Base-by-base conservation (phyloP, 2,888 invertebrate genomes). In the Xiphydria camelus region DNA sequence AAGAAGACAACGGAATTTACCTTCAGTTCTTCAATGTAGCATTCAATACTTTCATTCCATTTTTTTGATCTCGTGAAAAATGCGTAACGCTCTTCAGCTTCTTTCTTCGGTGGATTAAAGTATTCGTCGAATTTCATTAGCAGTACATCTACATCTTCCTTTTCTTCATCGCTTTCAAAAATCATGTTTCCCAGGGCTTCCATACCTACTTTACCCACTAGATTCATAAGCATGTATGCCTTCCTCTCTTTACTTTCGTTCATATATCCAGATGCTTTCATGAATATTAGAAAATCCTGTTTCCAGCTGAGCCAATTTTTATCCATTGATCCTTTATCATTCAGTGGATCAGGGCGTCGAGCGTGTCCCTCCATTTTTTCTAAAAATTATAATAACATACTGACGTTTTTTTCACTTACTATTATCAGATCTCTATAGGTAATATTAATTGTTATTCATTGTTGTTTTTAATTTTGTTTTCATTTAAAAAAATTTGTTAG, bases 251-350 rank as follows among this genome's bases (percentile, higher is more conserved):
- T 41, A 2, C 53, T 5, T 7, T 45, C 20, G n/a, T 49, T 19
- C 4, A n/a, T 37, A 10, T 36, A 48, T 10, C 44, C 50, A 20
- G 47, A 50, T 14, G 47, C 36, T 33, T 45, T 47, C 22, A 62
- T 19, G 33, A 50, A 64, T 12, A 47, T 43, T 1, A 48, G 3
- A 12, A 62, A 61, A 29, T 53, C 44, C 6, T 51, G 36, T 32
- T 45, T 57, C 61, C 61, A 64, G 6, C 23, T 32, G 4, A 17
- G 10, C 62, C 64, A 64, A 34, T 57, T 60, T 4, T 39, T 26
- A 6, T 12, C 15, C 22, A 53, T 41, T 23, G 54, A 4, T 7
- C 44, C 51, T n/a, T 1, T 15, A 2, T 15, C 19, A 25, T 26
- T 37, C 15, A 61, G 41, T 37, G 32, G 26, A 12, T 20, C 41